Percentiles rank a stretch among this genome's conserved stretches.
Evolutionary conservation across 2,797 vertebrate genomes (phyloP).

Genomic region (Setipinna tenuifilis): DNA sequence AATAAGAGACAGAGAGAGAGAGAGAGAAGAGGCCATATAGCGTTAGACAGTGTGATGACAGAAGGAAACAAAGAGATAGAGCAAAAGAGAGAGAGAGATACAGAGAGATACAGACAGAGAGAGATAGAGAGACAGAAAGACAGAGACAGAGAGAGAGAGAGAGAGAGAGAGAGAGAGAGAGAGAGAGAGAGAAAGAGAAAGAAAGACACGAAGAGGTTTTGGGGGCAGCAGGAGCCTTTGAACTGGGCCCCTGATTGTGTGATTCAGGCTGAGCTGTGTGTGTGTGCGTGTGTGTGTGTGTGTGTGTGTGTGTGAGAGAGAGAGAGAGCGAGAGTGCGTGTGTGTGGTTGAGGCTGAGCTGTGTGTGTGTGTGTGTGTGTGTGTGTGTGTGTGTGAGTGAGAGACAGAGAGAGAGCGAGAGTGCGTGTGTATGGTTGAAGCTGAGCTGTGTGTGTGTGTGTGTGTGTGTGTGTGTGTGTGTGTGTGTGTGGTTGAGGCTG

Average conservation of each 20-base stretch:
- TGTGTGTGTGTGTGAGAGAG: background rate
- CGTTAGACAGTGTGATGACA: background rate
- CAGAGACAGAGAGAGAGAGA: conserved; percentile 26
- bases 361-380: conserved; percentile 18
- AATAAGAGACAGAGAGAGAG: too few relatives aligned
- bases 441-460: conserved; percentile 50
- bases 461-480: conserved; percentile 2
- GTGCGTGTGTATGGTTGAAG: background rate
- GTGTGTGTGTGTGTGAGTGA: background rate
- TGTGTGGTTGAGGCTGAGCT: background rate
- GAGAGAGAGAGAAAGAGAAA: background rate
- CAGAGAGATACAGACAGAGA: background rate
- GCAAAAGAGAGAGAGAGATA: conserved; percentile 44
- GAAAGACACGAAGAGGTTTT: conserved; percentile 11
- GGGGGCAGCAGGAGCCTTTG: background rate
- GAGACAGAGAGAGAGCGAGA: background rate
- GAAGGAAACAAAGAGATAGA: conserved; percentile 50
- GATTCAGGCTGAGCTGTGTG: background rate
- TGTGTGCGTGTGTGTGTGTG: background rate
- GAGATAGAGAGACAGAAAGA: conserved; percentile 22
- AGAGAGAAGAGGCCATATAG: too few relatives aligned
- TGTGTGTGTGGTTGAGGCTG: background rate
- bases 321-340: background rate
- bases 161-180: conserved; percentile 42
- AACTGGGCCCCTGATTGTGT: conserved; percentile 10